These are phyloP conservation scores for Physocephala rufipes DNA, from an alignment of 2,888 invertebrate species.

Conservation along the genomic window DNA sequence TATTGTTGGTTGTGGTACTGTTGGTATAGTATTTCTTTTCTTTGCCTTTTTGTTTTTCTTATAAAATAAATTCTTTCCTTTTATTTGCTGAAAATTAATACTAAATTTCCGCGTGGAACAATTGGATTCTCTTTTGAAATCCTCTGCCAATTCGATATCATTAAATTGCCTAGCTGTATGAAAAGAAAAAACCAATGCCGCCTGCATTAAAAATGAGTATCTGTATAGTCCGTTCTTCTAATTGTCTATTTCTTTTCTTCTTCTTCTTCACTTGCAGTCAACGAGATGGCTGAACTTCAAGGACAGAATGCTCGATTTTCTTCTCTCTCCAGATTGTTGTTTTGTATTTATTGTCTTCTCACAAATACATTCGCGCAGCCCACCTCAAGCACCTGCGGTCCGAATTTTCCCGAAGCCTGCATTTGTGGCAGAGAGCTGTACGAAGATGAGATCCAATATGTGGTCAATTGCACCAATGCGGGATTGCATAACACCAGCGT, in stretches of 20 bases:
- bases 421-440: slow-evolving; percentile 69
- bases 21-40: no score
- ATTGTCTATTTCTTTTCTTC: neutral
- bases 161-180: no score
- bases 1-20: no score
- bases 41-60: no score
- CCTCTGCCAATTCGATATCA: no score
- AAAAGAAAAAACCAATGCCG: no score
- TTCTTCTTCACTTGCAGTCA: slow-evolving; percentile 1
- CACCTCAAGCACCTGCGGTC: slow-evolving; percentile 60
- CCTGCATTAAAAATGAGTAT: no score
- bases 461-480: slow-evolving; percentile 77
- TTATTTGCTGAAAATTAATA: no score
- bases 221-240: no score
- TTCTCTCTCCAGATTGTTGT: neutral
- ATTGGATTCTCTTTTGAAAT: no score
- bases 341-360: neutral
- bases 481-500: slow-evolving; percentile 71
- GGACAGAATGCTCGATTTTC: neutral
- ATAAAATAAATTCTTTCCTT: no score
- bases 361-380: slow-evolving; percentile 27
- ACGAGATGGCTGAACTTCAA: neutral
- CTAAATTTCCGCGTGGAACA: no score
- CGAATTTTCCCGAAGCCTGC: slow-evolving; percentile 68
- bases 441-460: slow-evolving; percentile 68